Conservation (phyloP, 2,888 invertebrate genomes). For the Cataglyphis cursor region DNA sequence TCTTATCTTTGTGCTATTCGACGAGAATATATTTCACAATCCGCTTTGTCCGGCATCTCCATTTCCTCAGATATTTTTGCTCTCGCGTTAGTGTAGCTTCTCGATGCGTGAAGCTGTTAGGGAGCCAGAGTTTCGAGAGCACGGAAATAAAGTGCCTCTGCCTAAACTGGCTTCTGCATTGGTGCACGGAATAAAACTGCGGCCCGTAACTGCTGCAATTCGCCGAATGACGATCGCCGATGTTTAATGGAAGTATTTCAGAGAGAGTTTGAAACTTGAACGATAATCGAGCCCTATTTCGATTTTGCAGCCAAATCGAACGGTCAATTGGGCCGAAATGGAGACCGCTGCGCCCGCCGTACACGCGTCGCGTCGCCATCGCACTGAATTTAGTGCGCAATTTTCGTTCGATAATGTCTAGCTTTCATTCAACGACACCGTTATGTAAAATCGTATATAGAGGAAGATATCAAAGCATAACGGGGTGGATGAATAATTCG, state of each 20-base stretch:
- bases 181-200: slow-evolving; percentile 43
- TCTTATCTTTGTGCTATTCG: not conserved
- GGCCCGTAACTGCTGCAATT: slow-evolving; percentile 50
- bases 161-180: slow-evolving; percentile 34
- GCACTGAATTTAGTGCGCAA: slow-evolving; percentile 42
- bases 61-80: slow-evolving; percentile 24
- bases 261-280: slow-evolving; percentile 51
- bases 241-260: slow-evolving; percentile 55
- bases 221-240: slow-evolving; percentile 54
- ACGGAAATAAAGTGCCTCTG: slow-evolving; percentile 41
- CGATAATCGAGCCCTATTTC: slow-evolving; percentile 56
- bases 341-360: slow-evolving; percentile 21
- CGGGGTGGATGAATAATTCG: not conserved
- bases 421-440: slow-evolving; percentile 10
- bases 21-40: slow-evolving; percentile 7
- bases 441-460: slow-evolving; percentile 16
- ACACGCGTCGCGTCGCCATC: not conserved
- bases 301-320: slow-evolving; percentile 52
- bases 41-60: not conserved
- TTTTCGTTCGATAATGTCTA: slow-evolving; percentile 37
- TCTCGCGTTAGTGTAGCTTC: slow-evolving; percentile 21
- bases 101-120: slow-evolving; percentile 40
- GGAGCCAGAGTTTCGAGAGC: slow-evolving; percentile 20
- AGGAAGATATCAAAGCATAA: not conserved
- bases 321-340: slow-evolving; percentile 50